Base-by-base conservation (phyloP, 1,140 invertebrate species). In the Himalopsyche phryganea region DNA sequence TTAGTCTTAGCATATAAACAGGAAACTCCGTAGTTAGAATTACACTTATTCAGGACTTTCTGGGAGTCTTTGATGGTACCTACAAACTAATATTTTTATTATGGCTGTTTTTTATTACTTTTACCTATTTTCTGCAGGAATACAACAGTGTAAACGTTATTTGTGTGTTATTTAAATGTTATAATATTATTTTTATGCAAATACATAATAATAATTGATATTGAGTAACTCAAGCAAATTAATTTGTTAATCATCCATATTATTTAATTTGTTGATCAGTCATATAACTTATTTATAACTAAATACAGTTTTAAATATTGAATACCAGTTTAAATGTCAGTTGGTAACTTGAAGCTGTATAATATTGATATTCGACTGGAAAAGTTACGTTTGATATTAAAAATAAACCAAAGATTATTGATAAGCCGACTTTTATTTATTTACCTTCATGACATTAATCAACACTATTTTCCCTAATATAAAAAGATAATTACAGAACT, bases 391-490 rank as follows among this genome's bases (percentile, higher is more conserved):
- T 63, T 63, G 55, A 63, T 63, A 58, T 54, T 59, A 56, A 44
- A 63, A 61, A 63, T 63, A 63, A 63, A 63, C 61, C 61, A 63
- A 63, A 63, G 61, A 63, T 60, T 60, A 63, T 63, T 56, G 41
- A 59, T 35, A 52, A 48, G 45, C 23, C 5, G 15, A 3, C 4
- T 40, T 40, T n/a, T 40, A 40, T 40, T 40, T 40, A 40, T 11
- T 40, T 40, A 11, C 5, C n/a, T 40, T 28, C 23, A 28, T 28
- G 3, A 9, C n/a, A n/a, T n/a, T n/a, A n/a, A n/a, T n/a, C n/a
- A n/a, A n/a, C n/a, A n/a, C n/a, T n/a, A n/a, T n/a, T n/a, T n/a
- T n/a, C n/a, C n/a, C n/a, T n/a, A n/a, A n/a, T n/a, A n/a, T n/a
- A n/a, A n/a, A n/a, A n/a, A n/a, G n/a, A n/a, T n/a, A n/a, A n/a